Percentiles rank a stretch among this genome's conserved stretches.
Evolutionary conservation across 1,140 invertebrate species (phyloP).

Genomic region (Zeugodacus cucurbitae): DNA sequence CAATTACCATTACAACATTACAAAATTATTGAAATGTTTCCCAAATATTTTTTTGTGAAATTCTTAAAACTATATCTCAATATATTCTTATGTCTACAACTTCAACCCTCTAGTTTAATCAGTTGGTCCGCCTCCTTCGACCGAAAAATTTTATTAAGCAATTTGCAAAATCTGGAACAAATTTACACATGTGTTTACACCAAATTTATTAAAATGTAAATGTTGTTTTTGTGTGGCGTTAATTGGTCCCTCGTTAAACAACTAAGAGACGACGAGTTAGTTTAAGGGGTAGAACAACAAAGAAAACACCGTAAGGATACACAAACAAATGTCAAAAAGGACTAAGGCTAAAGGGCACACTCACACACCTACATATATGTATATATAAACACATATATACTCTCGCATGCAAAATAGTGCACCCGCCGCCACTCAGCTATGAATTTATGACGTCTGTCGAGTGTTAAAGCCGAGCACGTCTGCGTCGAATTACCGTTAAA

Average conservation of each 20-base stretch:
- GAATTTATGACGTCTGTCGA: slow-evolving; percentile 25
- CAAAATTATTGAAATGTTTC: too few relatives aligned
- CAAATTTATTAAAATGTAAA: background rate
- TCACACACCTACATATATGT: background rate
- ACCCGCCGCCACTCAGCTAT: background rate
- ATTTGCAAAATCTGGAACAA: background rate
- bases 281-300: background rate
- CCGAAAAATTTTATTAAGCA: background rate
- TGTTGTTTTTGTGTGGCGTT: background rate
- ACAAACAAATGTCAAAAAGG: background rate
- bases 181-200: slow-evolving; percentile 8
- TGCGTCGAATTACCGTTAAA: slow-evolving; percentile 23
- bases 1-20: too few relatives aligned
- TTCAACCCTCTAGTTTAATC: background rate
- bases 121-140: background rate
- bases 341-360: background rate
- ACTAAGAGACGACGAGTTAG: background rate
- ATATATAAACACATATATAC: background rate
- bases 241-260: slow-evolving; percentile 27
- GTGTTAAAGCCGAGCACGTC: background rate
- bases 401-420: background rate
- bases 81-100: too few relatives aligned
- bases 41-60: too few relatives aligned
- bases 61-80: too few relatives aligned
- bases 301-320: background rate